These are phyloP conservation scores for Strigops habroptila DNA, from an alignment of 2,113 vertebrate species.

Conservation along the genomic window DNA sequence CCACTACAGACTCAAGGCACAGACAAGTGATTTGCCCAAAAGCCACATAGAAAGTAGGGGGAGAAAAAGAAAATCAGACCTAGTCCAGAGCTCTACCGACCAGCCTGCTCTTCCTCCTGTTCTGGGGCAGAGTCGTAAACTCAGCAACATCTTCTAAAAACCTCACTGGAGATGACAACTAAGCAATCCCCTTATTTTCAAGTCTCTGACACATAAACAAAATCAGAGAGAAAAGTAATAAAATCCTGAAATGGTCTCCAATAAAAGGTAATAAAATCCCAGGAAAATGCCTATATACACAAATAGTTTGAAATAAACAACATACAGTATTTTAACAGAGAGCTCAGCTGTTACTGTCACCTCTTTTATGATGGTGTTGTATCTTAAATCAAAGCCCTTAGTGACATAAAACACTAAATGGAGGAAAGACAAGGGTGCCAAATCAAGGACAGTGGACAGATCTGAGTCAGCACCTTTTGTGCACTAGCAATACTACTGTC, in stretches of 20 bases:
- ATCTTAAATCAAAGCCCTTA: conserved; percentile 56
- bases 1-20: background rate
- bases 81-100: background rate
- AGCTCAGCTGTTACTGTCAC: conserved; percentile 53
- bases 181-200: conserved; percentile 54
- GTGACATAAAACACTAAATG: conserved; percentile 34
- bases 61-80: background rate
- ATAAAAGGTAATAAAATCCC: conserved; percentile 62
- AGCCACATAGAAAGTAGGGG: background rate
- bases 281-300: conserved; percentile 42
- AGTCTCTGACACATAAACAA: conserved; percentile 60
- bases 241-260: conserved; percentile 54
- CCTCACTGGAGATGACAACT: conserved; percentile 33
- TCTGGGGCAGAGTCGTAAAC: background rate
- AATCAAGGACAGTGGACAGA: conserved; percentile 53
- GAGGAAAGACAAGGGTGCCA: conserved; percentile 57
- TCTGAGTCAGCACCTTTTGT: conserved; percentile 62
- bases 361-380: conserved; percentile 35
- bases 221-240: conserved; percentile 59
- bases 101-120: background rate
- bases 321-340: conserved; percentile 44
- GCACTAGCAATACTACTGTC: background rate
- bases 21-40: background rate
- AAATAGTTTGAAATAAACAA: conserved; percentile 65
- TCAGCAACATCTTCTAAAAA: conserved; percentile 22